Base-by-base conservation (phyloP, 1,140 invertebrate genomes). In the Tyrophagus putrescentiae region DNA sequence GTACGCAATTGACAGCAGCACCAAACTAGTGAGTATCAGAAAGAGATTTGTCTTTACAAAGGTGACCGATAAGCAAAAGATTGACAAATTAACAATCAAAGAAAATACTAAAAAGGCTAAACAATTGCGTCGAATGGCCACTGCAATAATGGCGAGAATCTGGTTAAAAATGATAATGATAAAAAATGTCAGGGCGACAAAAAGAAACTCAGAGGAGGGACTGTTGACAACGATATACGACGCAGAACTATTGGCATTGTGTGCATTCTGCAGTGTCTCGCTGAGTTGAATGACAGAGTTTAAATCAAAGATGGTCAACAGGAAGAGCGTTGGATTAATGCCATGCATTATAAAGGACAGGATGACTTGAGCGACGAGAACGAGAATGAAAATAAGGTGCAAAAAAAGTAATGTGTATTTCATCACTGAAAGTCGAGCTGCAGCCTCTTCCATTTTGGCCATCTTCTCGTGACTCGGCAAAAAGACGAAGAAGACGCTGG, bases 251-350 rank as follows among this genome's bases (percentile, higher is more conserved):
- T 16, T 54, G 2, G 27, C 3, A 5, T 6, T 6, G 6, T 4
- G 29, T 6, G 50, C 34, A 33, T 54, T 54, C 3, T 32, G 13
- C 25, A 54, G 27, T 1, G 52, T 54, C 18, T 54, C 25, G 13
- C 52, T 54, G 21, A 54, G 27, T 33, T 54, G 52, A 32, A 54
- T 54, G 1, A 54, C 52, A n/a, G 52, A 54, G 27, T 54, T 54
- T 29, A 54, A 16, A 54, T 54, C 52, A 34, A 54, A 54, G 5
- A 54, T 32, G 28, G 52, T 54, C 52, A 54, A 13, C 3, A 54
- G 21, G 13, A 54, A 31, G n/a, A 54, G 11, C 3, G 25, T 54
- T 54, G 52, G 52, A 33, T 54, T 54, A 3, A 54, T 31, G 13
- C 52, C 52, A 31, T 54, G 52, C 28, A 54, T 16, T 11, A 54